A percentile compares a stretch with the other conserved stretches of the same genome.
Conservation (phyloP, 2,113 vertebrate genomes). For the Atrichornis clamosus region DNA sequence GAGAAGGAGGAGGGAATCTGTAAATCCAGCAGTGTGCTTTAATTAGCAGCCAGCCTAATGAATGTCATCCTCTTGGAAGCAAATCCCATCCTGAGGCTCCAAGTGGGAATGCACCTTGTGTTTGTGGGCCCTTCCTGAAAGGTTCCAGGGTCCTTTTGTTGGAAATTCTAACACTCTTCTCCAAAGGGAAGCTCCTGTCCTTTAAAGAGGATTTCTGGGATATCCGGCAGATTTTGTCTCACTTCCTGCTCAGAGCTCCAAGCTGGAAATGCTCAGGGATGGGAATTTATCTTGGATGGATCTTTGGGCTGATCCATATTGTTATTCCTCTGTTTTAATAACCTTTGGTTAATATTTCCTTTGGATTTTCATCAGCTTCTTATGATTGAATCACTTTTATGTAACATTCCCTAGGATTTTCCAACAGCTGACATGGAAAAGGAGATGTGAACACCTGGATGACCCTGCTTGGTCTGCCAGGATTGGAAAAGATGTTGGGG, state of each 20-base stretch:
- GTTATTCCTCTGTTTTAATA: neutral
- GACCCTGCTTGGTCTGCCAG: too few relatives aligned
- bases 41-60: neutral
- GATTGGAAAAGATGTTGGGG: neutral
- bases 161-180: neutral
- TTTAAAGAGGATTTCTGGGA: neutral
- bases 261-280: neutral
- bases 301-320: neutral
- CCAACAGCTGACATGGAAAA: neutral
- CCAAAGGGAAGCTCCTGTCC: neutral
- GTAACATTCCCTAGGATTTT: neutral
- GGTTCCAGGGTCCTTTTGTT: neutral
- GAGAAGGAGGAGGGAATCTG: neutral
- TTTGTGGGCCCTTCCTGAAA: neutral
- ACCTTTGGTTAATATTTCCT: neutral
- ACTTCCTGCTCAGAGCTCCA: neutral
- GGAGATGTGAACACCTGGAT: neutral
- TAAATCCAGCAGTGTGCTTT: neutral
- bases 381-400: neutral
- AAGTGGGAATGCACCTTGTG: neutral
- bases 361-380: neutral
- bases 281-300: neutral
- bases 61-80: neutral
- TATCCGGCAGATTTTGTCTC: neutral
- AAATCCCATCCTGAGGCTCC: neutral